Base-by-base conservation (phyloP, 1,140 invertebrate species). In the Anthonomus grandis region DNA sequence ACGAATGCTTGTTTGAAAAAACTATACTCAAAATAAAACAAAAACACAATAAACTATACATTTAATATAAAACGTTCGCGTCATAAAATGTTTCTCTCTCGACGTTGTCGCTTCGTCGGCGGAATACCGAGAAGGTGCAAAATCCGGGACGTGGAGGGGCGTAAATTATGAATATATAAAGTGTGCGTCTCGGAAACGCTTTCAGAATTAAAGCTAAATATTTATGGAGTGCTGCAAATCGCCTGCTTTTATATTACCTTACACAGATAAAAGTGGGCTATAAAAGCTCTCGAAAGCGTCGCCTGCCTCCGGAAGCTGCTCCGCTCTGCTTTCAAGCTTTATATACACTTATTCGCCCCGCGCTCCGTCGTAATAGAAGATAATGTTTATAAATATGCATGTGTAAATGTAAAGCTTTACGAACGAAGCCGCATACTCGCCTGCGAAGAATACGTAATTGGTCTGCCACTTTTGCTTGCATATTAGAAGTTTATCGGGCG, bases 341-440 rank as follows among this genome's bases (percentile, higher is more conserved):
- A 65, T 64, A 66, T 65, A n/a, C n/a, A n/a, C n/a, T n/a, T n/a
- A n/a, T 70, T 41, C 42, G 54, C 64, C 68, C 67, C 63, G 61
- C 59, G 61, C 70, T 68, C 44, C 63, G 65, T 69, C 63, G 65
- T 69, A 70, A 72, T 70, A 70, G 70, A 70, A 70, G 70, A 70
- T 72, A 72, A 72, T 72, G 68, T 72, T 70, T 72, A 72, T 72
- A 72, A 72, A 72, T 72, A 72, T 72, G 70, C 65, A 72, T 72
- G 69, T 68, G 69, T 66, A 70, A 71, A 69, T 69, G 69, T 68
- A 68, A 64, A 64, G 61, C 60, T 69, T 66, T 65, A 69, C 56
- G 57, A 59, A 46, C 57, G 44, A 56, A 38, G 61, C 63, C 60
- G 52, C 49, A 58, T 57, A 42, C 34, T 37, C 37, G 51, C 58